Base-by-base conservation (phyloP, 1,140 invertebrate species). In the Globodera rostochiensis region DNA sequence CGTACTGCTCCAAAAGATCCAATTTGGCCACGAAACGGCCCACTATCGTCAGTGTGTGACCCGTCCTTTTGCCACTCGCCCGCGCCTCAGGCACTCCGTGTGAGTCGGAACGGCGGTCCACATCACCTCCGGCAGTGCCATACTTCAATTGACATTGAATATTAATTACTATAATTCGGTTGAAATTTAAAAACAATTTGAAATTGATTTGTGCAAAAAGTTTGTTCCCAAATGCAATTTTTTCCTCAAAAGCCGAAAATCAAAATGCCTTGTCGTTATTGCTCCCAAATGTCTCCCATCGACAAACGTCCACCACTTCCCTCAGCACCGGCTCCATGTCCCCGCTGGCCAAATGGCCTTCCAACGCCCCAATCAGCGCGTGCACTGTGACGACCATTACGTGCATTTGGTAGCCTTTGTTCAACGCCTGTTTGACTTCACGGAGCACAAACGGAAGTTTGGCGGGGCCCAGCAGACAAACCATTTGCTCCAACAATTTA, bases 321-420 rank as follows among this genome's bases (percentile, higher is more conserved):
- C 93, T 90, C 15, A 97, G 89, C 88, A 94, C 94, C 19, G 92
- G 84, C 88, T 96, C 94, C 9, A 98, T 92, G 89, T 96, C 94
- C 1, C 92, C 92, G 3, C 93, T 91, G 87, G 93, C 91, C 70
- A 95, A 93, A 90, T 90, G 78, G 1, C 91, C 84, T 83, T 93
- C 93, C 73, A 98, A 89, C 64, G 93, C 92, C 73, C 93, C 92
- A 15, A 98, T 89, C 4, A 98, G 92, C 0, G 93, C 92, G 90
- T 98, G 94, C 5, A 97, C 92, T 0, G 96, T 97, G 82, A 93
- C 96, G 4, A 94, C 94, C 19, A 98, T 91, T 0, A 98, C 95
- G 87, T 98, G 96, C 25, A 96, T 93, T 91, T 92, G 96, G 88
- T 94, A 98, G 11, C 97, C 97, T 90, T 93, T 93, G 0, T 93